Conservation (phyloP, 1,140 invertebrate species). For the Andricus grossulariae region DNA sequence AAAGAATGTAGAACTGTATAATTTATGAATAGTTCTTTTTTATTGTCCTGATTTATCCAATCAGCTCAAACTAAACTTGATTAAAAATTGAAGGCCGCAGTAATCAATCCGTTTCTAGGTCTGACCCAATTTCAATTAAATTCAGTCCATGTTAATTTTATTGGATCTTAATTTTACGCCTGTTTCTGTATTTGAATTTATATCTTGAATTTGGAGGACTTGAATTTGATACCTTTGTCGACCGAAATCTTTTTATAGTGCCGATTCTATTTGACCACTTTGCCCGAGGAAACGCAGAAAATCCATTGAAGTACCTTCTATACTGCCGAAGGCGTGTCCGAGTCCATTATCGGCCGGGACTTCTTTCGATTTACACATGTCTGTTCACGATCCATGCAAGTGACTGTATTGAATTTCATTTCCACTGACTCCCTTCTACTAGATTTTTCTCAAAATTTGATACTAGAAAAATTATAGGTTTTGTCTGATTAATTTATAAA, state of each 20-base stretch:
- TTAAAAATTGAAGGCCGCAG: too few species aligned
- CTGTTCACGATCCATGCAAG: slow-evolving; percentile 1
- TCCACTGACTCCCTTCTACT: neutral
- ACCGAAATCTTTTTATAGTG: neutral
- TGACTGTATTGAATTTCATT: slow-evolving; percentile 10
- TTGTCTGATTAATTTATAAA: too few species aligned
- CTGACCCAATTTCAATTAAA: slow-evolving; percentile 5
- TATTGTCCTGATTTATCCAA: too few species aligned
- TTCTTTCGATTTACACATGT: slow-evolving; percentile 12
- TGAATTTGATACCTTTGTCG: neutral
- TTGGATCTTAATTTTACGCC: neutral
- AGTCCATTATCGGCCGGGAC: slow-evolving; percentile 6
- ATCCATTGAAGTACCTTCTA: slow-evolving; percentile 13
- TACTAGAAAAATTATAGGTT: too few species aligned
- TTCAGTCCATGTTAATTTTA: neutral
- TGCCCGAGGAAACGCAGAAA: slow-evolving; percentile 10
- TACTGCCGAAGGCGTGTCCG: slow-evolving; percentile 17
- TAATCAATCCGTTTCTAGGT: too few species aligned
- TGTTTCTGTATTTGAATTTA: neutral
- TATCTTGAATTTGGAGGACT: neutral
- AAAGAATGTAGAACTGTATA: too few species aligned
- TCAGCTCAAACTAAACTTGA: too few species aligned
- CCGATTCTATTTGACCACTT: neutral
- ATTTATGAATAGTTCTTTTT: too few species aligned
- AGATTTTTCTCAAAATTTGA: too few species aligned